A percentile compares a stretch with the other conserved stretches of the same genome.
phyloP scores from a whole-genome alignment of 2,797 vertebrate genomes.

The Halcyon leucocephala region DNA sequence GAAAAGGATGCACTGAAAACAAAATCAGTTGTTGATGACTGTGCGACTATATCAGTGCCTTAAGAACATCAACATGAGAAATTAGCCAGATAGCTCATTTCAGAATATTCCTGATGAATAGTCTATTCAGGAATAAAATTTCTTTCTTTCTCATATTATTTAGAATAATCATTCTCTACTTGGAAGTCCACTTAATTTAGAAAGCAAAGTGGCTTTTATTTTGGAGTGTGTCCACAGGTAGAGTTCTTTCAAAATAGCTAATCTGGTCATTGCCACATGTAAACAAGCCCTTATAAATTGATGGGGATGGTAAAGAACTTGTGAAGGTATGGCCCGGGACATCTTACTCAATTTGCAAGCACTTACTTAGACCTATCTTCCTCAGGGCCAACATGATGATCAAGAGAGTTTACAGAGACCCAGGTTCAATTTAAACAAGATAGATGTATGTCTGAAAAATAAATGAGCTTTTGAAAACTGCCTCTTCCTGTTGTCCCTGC shows the following conservation, averaged over 20 bases:
- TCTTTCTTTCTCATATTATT: neutral
- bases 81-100: neutral
- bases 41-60: neutral
- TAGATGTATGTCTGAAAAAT: neutral
- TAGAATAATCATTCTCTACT: neutral
- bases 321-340: neutral
- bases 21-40: neutral
- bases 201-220: constrained; percentile 32
- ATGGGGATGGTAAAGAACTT: constrained; percentile 1
- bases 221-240: constrained; percentile 27
- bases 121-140: neutral
- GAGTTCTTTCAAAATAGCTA: constrained; percentile 41
- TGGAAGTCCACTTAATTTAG: neutral
- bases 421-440: neutral
- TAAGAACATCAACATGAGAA: neutral
- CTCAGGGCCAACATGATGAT: constrained; percentile 21
- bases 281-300: constrained; percentile 16
- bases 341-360: constrained; percentile 45
- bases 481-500: neutral
- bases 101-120: neutral
- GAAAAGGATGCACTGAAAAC: neutral
- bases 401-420: neutral
- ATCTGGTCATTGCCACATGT: constrained; percentile 32
- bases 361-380: neutral
- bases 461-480: constrained; percentile 15